Evolutionary conservation across 2,113 vertebrate species (phyloP).

Genomic region (Malurus elegans): DNA sequence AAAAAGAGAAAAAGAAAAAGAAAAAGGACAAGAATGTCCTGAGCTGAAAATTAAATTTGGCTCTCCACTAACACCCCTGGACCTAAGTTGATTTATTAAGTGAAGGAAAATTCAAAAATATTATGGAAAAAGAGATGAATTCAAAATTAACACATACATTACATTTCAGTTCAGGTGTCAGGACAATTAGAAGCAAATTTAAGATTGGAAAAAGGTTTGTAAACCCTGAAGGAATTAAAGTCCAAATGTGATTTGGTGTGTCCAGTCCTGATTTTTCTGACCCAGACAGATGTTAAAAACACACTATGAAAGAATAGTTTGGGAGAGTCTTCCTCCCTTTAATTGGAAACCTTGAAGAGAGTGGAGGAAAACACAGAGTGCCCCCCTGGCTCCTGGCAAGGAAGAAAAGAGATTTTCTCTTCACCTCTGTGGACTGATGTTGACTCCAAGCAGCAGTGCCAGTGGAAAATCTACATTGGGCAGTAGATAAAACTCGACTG

Average conservation of each 20-base stretch:
- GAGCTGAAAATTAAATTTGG: not conserved
- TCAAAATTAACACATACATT: constrained; percentile 55
- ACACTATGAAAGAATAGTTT: not conserved
- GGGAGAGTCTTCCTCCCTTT: not conserved
- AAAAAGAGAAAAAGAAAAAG: fast-evolving
- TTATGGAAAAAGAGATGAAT: constrained; percentile 69
- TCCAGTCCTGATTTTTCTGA: not conserved
- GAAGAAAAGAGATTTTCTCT: not conserved
- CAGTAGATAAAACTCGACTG: not conserved
- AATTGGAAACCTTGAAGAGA: not conserved
- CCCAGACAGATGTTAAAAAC: constrained; percentile 11
- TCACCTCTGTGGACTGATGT: not conserved
- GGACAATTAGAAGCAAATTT: constrained; percentile 59
- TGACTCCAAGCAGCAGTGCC: not conserved
- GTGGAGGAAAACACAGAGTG: not conserved
- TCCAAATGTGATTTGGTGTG: not conserved
- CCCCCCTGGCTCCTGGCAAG: not conserved
- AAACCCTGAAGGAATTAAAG: constrained; percentile 50
- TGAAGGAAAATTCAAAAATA: constrained; percentile 62
- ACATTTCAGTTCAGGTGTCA: constrained; percentile 41
- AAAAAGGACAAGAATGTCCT: not conserved
- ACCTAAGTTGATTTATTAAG: constrained; percentile 60
- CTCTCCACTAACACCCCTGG: not conserved
- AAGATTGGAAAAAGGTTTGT: constrained; percentile 41
- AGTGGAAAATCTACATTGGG: not conserved